Conservation (phyloP, 2,888 invertebrate species). For the Monoplex corrugatus region DNA sequence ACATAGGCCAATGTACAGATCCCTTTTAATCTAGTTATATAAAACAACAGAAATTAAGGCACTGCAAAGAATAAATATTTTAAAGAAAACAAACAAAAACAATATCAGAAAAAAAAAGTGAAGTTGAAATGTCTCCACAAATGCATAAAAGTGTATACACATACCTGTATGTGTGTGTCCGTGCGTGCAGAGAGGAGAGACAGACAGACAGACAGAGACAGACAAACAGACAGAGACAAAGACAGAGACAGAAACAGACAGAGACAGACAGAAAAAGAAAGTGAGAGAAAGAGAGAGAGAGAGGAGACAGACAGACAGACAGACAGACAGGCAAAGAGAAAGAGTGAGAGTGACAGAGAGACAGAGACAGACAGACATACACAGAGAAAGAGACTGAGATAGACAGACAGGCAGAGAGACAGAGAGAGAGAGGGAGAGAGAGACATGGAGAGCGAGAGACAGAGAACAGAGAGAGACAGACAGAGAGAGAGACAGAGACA, state of each 20-base stretch:
- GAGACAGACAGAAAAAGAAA: neutral
- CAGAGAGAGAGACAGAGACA: neutral
- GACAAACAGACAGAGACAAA: neutral
- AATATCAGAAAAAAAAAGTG: neutral
- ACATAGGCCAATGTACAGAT: no score
- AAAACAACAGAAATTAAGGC: no score
- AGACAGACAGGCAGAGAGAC: neutral
- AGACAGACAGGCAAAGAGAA: conserved; percentile 18
- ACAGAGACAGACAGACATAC: neutral
- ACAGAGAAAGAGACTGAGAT: neutral
- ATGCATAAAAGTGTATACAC: no score
- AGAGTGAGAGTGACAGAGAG: conserved; percentile 17
- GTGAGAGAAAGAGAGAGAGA: neutral
- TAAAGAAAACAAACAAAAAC: neutral
- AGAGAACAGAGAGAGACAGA: neutral
- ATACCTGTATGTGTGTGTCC: no score
- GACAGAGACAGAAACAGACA: neutral
- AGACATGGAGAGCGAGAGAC: neutral
- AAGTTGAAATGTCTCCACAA: no score
- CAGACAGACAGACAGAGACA: neutral
- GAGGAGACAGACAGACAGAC: neutral
- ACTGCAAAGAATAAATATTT: no score
- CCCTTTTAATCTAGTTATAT: no score
- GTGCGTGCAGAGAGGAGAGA: neutral
- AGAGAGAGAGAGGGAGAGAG: neutral